Base-by-base conservation (phyloP, 1,140 invertebrate genomes). In the Scylla paramamosain region DNA sequence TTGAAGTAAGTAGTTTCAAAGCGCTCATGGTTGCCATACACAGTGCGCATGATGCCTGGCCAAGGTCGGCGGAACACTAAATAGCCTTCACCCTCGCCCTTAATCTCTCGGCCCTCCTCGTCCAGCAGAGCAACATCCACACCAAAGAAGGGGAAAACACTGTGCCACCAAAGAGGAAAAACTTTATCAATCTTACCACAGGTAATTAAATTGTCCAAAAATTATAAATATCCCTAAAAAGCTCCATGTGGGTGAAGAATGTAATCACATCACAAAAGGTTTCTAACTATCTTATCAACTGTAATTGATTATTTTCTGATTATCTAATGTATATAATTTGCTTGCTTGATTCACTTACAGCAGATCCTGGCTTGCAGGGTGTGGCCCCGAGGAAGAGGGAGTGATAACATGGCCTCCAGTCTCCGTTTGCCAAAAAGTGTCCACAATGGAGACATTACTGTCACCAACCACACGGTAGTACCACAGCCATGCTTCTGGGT, bases 341-440 rank as follows among this genome's bases (percentile, higher is more conserved):
- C 16, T 90, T 90, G 10, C 39, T 90, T 46, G 28, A 20, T 29
- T 29, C 45, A 97, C 98, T 98, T 97, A 99, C 99, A 96, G 99
- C 99, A 94, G 99, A 99, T 91, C 99, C 99, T 4, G 99, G 99
- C 97, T 99, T 99, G 97, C 99, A 98, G 8, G 99, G 98, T 14
- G 99, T 99, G 20, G 98, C 98, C 48, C 99, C 99, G n/a, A 39
- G 99, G 99, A 45, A 99, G 97, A n/a, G 46, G 99, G 99, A 83
- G 99, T 99, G 2, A 99, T 98, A 0, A 99, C 98, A 97, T 99
- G 98, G 1, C 98, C 98, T 14, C 99, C 99, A 32, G 99, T 99
- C 97, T 99, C 99, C 0, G 99, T 99, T 97, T 99, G 99, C 99
- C 99, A 99, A 97, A 99, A 99, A 0, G 99, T 99, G 96, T 99